phyloP scores from a whole-genome alignment of 2,797 vertebrate species.

The Acipenser oxyrinchus region DNA sequence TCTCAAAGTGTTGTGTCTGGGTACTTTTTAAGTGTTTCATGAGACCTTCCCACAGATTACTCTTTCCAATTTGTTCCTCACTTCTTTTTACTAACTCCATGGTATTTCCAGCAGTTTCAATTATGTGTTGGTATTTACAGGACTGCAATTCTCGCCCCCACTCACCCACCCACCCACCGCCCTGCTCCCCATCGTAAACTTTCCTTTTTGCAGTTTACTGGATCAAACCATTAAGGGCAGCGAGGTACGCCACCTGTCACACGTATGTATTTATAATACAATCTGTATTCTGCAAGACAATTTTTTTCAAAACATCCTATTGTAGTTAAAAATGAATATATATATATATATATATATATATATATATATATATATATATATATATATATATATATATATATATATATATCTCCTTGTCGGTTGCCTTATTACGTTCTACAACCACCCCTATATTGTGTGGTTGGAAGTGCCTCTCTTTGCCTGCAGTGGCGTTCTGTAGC shows the following conservation, averaged over 20 bases:
- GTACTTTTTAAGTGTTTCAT: too few relatives aligned
- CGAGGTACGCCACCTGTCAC: constrained; percentile 57
- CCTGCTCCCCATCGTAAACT: too few relatives aligned
- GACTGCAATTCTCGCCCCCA: constrained; percentile 48
- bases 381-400: too few relatives aligned
- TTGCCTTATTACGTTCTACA: constrained; percentile 15
- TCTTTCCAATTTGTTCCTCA: too few relatives aligned
- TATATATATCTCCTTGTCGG: too few relatives aligned
- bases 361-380: too few relatives aligned
- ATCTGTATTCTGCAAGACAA: neutral
- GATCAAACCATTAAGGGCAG: constrained; percentile 58
- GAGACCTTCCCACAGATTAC: too few relatives aligned
- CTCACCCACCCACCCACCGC: constrained; percentile 32
- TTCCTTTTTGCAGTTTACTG: constrained; percentile 42
- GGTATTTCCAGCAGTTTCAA: neutral
- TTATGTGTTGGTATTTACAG: constrained; percentile 47
- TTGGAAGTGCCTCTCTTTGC: constrained; percentile 50
- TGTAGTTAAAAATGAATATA: constrained; percentile 7
- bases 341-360: neutral
- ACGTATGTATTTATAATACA: constrained; percentile 23
- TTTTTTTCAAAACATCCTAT: neutral
- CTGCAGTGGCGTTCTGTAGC: constrained; percentile 59
- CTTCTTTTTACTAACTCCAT: too few relatives aligned
- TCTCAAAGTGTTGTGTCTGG: too few relatives aligned
- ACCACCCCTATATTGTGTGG: constrained; percentile 41